phyloP scores from a whole-genome alignment of 2,797 vertebrate species.

The Channallabes apus region DNA sequence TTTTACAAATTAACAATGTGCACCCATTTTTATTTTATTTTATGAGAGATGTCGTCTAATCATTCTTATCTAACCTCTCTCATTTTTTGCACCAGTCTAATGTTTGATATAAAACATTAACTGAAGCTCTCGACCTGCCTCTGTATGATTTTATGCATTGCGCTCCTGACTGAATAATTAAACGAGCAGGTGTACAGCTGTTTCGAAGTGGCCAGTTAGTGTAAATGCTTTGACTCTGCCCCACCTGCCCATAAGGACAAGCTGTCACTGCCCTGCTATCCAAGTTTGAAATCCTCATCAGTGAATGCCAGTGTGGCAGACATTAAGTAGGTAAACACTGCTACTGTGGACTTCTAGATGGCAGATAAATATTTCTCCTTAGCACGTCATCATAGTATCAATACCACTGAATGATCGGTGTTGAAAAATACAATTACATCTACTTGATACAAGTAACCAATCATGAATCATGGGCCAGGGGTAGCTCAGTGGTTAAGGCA shows the following conservation, averaged over 20 bases:
- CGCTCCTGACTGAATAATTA: background rate
- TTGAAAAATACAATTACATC: background rate
- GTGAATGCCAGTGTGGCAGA: background rate
- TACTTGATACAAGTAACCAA: background rate
- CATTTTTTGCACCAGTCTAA: background rate
- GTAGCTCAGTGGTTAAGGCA: no score
- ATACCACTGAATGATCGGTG: background rate
- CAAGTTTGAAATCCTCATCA: background rate
- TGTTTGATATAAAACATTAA: background rate
- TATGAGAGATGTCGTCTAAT: background rate
- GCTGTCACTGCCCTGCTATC: background rate
- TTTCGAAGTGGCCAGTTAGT: background rate
- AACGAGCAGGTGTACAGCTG: constrained; percentile 7
- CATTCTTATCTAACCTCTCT: background rate
- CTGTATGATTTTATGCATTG: background rate
- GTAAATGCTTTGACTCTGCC: background rate
- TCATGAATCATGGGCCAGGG: no score
- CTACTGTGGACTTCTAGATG: background rate
- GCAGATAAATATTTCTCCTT: background rate
- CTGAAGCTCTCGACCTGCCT: background rate
- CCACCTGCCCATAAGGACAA: background rate
- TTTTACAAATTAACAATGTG: background rate
- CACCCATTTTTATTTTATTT: background rate
- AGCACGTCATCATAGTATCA: background rate
- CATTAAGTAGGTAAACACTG: background rate